phyloP scores from a whole-genome alignment of 2,888 invertebrate genomes.

The Calliscelio sp. region DNA sequence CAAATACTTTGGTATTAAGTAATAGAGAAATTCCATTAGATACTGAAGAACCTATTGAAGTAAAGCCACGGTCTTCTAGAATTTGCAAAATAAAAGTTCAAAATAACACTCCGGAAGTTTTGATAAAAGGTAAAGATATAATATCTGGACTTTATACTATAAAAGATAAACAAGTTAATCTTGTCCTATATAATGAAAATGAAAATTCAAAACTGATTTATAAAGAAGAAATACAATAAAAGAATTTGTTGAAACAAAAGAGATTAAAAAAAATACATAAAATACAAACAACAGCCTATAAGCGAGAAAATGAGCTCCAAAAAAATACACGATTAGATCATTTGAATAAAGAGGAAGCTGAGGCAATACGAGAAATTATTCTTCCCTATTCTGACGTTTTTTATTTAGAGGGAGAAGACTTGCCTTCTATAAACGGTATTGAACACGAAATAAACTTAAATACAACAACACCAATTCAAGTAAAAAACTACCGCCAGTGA shows the following conservation, averaged over 20 bases:
- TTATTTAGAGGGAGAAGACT: constrained; percentile 3
- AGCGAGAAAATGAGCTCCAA: neutral
- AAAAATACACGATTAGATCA: neutral
- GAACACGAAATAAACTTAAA: constrained; percentile 1
- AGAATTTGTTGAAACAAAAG: no score
- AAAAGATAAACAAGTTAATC: no score
- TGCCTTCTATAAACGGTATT: neutral
- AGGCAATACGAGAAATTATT: neutral
- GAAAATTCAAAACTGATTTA: neutral
- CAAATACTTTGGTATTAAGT: neutral
- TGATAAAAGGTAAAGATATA: neutral
- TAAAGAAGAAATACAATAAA: neutral
- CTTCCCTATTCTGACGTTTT: neutral
- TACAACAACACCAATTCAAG: neutral
- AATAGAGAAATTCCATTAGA: neutral
- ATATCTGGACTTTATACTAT: no score
- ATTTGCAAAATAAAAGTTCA: neutral
- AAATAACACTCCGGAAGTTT: neutral
- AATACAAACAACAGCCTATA: no score
- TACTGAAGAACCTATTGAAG: neutral
- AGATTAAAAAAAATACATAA: neutral
- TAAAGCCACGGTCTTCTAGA: neutral
- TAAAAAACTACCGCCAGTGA: neutral
- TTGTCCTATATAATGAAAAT: no score
- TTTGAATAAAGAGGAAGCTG: neutral